phyloP scores from a whole-genome alignment of 2,888 invertebrate genomes.

The Salticus scenicus region DNA sequence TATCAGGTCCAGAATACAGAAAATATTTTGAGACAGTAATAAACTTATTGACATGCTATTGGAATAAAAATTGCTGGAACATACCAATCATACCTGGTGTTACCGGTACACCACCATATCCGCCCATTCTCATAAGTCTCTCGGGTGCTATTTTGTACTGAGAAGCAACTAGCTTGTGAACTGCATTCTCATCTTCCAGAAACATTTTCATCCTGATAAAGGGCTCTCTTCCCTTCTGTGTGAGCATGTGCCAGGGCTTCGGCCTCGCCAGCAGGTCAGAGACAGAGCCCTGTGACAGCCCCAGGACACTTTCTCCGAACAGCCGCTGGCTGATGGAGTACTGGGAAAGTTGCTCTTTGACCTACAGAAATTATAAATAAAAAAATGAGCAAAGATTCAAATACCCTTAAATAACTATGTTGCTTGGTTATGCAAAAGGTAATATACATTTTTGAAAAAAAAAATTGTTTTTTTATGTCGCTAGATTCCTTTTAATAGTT shows the following conservation, averaged over 20 bases:
- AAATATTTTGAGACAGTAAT: too few relatives aligned
- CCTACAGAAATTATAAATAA: too few relatives aligned
- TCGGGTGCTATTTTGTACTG: conserved; percentile 99
- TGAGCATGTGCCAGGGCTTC: conserved; percentile 99
- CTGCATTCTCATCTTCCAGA: conserved; percentile 94
- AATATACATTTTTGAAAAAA: too few relatives aligned
- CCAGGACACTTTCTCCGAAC: conserved; percentile 97
- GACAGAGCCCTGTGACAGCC: conserved; percentile 96
- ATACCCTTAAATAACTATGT: too few relatives aligned
- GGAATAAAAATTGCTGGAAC: too few relatives aligned
- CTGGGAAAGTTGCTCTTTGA: conserved; percentile 94
- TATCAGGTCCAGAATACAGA: too few relatives aligned
- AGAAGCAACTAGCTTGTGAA: conserved; percentile 94
- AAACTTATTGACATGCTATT: too few relatives aligned
- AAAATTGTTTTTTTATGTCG: too few relatives aligned
- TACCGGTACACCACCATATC: conserved; percentile 70
- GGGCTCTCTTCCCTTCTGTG: conserved; percentile 96
- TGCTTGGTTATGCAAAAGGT: too few relatives aligned
- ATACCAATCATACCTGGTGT: conserved; percentile 44
- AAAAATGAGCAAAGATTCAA: too few relatives aligned
- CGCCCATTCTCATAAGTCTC: conserved; percentile 91
- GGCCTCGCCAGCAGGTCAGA: conserved; percentile 97
- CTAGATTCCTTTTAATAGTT: too few relatives aligned
- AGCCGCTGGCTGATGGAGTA: conserved; percentile 98
- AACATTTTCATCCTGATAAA: conserved; percentile 99